Conservation (phyloP, 2,888 invertebrate species). For the Dichetophora obliterata region DNA sequence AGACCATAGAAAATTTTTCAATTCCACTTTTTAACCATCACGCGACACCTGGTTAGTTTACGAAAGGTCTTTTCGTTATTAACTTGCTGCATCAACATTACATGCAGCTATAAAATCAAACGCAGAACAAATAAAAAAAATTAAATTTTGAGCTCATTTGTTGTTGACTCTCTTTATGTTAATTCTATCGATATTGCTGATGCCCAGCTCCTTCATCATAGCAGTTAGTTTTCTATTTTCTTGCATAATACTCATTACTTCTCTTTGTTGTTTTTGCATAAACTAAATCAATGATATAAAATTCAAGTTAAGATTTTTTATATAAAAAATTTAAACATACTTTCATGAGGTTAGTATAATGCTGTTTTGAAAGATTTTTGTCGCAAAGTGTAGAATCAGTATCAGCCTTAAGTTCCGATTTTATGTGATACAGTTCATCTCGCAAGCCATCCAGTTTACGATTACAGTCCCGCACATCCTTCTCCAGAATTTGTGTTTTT, state of each 20-base stretch:
- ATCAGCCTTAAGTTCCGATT: conserved; percentile 62
- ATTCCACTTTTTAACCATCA: neutral
- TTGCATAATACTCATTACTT: conserved; percentile 60
- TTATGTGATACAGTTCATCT: conserved; percentile 64
- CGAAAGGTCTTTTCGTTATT: too few relatives aligned
- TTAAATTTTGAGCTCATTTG: neutral
- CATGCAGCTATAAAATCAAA: too few relatives aligned
- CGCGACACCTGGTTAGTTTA: neutral
- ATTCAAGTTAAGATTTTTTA: neutral
- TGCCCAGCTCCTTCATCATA: conserved; percentile 56
- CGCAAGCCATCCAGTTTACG: conserved; percentile 62
- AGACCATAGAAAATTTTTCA: neutral
- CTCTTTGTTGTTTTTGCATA: conserved; percentile 64
- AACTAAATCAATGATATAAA: conserved; percentile 52
- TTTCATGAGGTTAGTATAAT: conserved; percentile 62
- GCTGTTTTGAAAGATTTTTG: conserved; percentile 60
- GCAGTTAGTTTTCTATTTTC: conserved; percentile 65
- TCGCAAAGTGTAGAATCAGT: conserved; percentile 59
- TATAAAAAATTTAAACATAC: conserved; percentile 46
- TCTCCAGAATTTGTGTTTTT: conserved; percentile 85
- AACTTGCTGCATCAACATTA: too few relatives aligned
- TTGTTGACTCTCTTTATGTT: neutral
- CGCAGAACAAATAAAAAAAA: too few relatives aligned
- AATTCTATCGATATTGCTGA: conserved; percentile 29
- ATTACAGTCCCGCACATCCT: conserved; percentile 70